Evolutionary conservation across 2,113 vertebrate species (phyloP).

Genomic region (Vireo altiloquus): DNA sequence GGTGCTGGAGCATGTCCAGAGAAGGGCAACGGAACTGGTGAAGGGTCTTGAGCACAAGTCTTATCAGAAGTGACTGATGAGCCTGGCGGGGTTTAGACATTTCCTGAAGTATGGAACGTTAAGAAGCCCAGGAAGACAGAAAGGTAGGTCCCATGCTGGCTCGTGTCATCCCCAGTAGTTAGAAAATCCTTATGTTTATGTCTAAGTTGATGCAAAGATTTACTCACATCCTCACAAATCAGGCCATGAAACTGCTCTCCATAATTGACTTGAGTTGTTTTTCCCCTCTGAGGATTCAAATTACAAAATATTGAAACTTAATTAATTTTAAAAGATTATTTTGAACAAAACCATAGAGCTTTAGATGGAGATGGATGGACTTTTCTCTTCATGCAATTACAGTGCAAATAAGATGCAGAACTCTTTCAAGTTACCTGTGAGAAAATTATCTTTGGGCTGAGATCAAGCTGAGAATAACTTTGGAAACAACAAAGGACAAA

Average conservation of each 20-base stretch:
- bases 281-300: background rate
- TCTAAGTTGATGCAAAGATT: background rate
- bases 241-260: background rate
- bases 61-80: background rate
- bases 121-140: background rate
- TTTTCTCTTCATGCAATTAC: background rate
- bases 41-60: background rate
- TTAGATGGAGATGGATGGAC: background rate
- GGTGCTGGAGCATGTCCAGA: rapidly evolving
- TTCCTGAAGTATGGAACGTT: background rate
- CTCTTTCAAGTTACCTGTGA: background rate
- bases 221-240: background rate
- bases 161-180: background rate
- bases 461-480: background rate
- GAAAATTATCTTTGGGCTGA: background rate
- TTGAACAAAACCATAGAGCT: background rate
- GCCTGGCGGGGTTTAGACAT: too few species aligned
- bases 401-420: background rate
- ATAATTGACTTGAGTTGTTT: background rate
- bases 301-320: background rate
- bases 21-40: rapidly evolving
- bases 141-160: background rate
- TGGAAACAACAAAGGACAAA: background rate
- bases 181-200: background rate
- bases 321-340: background rate